Base-by-base conservation (phyloP, 2,888 invertebrate genomes). In the Stenichneumon culpator region DNA sequence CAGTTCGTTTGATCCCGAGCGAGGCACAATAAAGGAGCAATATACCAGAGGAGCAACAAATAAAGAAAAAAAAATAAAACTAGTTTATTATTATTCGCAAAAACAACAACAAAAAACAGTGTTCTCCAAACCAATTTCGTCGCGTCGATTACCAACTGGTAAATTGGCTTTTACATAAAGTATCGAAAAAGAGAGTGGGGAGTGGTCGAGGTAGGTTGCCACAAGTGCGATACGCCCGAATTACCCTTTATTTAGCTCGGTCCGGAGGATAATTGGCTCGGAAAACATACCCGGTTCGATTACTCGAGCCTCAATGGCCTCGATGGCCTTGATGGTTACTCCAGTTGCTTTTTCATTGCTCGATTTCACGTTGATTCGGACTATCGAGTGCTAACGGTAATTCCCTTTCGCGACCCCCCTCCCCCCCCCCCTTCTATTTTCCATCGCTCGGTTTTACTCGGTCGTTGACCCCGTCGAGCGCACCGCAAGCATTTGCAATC, bases 161-260 rank as follows among this genome's bases (percentile, higher is more conserved):
- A 77, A 77, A 47, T 47, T 77, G 67, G 77, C 67, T 67, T 67
- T 77, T 67, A 67, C 77, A 77, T 77, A 72, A 79, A 79, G 57
- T 60, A 79, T 72, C 70, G 77, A 78, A 28, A 68, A 52, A 54
- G 77, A 50, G 69, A 25, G 11, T 9, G 32, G 32, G 32, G 39
- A 39, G 39, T 11, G 11, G 11, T 52, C 25, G 36, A 79, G 50
- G 70, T 52, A 60, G 44, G 47, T 52, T 16, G 44, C 57, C 57
- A 44, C 47, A 77, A 77, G 52, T 67, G 67, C 77, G 67, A 77
- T 77, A 47, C 44, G 44, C 77, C 54, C 77, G 77, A 77, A 77
- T 77, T 77, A 68, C 36, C 77, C 77, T 67, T 77, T 77, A 77
- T 77, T 77, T 77, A 77, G 54, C 77, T n/a, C 52, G 39, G 22